A percentile compares a stretch with the other conserved stretches of the same genome.
Evolutionary conservation across 2,113 vertebrate species (phyloP).

Genomic region (Cephalopholis sonnerati): DNA sequence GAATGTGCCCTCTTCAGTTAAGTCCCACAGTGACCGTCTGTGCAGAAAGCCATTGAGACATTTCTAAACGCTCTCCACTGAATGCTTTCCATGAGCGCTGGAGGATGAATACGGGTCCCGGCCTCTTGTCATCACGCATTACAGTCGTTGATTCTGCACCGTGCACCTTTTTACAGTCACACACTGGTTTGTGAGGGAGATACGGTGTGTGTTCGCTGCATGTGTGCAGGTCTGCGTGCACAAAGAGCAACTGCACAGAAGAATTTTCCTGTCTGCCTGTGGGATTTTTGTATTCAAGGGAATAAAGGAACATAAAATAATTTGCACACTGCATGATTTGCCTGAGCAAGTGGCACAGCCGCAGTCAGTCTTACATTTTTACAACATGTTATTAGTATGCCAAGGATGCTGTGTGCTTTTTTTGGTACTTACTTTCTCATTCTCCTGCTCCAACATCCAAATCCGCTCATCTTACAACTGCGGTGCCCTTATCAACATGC

Average conservation of each 20-base stretch:
- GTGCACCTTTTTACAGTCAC: slow-evolving; percentile 1
- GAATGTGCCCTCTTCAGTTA: slow-evolving; percentile 50
- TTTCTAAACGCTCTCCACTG: slow-evolving; percentile 41
- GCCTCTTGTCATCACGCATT: slow-evolving; percentile 52
- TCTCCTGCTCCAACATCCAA: slow-evolving; percentile 33
- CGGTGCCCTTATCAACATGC: slow-evolving; percentile 59
- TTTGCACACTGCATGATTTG: not conserved
- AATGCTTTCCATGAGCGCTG: slow-evolving; percentile 4
- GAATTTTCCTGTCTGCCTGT: not conserved
- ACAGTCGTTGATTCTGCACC: not conserved
- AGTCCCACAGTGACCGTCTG: slow-evolving; percentile 14
- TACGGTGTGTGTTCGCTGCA: not conserved
- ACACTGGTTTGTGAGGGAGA: not conserved
- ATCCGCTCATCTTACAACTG: slow-evolving; percentile 51
- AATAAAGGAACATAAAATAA: not conserved
- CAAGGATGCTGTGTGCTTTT: slow-evolving; percentile 2
- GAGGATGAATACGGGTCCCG: slow-evolving; percentile 37
- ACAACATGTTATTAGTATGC: slow-evolving; percentile 38
- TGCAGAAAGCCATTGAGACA: slow-evolving; percentile 40
- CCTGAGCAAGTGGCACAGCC: not conserved
- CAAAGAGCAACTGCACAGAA: not conserved
- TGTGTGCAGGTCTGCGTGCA: not conserved
- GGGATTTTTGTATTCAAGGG: slow-evolving; percentile 1
- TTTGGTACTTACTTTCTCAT: slow-evolving; percentile 2
- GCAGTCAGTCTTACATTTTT: not conserved